phyloP scores from a whole-genome alignment of 2,888 invertebrate genomes.

The Cantharis rustica region DNA sequence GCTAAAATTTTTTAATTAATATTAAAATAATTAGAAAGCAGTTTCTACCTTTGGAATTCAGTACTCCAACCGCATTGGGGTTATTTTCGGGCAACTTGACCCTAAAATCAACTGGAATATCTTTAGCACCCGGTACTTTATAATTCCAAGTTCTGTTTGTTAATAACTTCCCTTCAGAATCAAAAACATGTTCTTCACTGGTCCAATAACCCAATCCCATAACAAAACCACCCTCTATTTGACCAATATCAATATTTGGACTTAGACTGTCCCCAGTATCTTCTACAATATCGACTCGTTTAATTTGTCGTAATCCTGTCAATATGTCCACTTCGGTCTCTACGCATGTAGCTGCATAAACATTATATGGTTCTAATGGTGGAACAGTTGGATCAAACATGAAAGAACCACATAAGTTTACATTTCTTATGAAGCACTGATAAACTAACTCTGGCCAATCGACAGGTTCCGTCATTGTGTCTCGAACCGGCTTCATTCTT shows the following conservation, averaged over 20 bases:
- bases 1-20: slow-evolving; percentile 54
- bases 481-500: slow-evolving; percentile 57
- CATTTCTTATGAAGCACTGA: slow-evolving; percentile 58
- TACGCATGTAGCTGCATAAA: slow-evolving; percentile 67
- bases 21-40: no score
- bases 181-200: not conserved
- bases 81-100: slow-evolving; percentile 70
- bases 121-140: slow-evolving; percentile 76
- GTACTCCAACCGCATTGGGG: slow-evolving; percentile 67
- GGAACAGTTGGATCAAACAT: slow-evolving; percentile 50
- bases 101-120: slow-evolving; percentile 80
- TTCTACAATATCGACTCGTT: slow-evolving; percentile 72
- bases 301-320: slow-evolving; percentile 63
- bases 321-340: slow-evolving; percentile 65
- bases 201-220: not conserved
- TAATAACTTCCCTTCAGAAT: slow-evolving; percentile 65
- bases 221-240: not conserved
- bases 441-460: slow-evolving; percentile 63
- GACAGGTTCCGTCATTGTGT: slow-evolving; percentile 58
- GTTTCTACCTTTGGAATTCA: no score
- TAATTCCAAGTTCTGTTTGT: slow-evolving; percentile 84
- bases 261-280: slow-evolving; percentile 56
- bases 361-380: slow-evolving; percentile 55
- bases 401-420: slow-evolving; percentile 67
- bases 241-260: slow-evolving; percentile 34